Evolutionary conservation across 2,888 invertebrate genomes (phyloP).

Genomic region (Ecdyonurus torrentis): DNA sequence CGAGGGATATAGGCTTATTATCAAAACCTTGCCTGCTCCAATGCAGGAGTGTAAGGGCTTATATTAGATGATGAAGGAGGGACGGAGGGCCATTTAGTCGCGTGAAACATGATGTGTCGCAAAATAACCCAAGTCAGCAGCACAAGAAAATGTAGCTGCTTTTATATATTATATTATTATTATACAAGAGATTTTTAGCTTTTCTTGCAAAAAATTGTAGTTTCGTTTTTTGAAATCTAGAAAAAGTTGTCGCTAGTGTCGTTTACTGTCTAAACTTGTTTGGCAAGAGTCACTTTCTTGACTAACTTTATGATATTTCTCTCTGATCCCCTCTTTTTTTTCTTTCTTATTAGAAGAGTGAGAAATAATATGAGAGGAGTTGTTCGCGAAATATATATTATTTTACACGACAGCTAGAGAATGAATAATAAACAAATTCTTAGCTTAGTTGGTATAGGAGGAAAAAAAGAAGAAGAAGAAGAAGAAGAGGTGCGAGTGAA

Average conservation of each 20-base stretch:
- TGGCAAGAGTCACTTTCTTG: slow-evolving; percentile 1
- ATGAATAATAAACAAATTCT: not conserved
- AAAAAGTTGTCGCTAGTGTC: not conserved
- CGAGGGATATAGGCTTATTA: too few relatives aligned
- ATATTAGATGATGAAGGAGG: not conserved
- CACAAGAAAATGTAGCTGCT: not conserved
- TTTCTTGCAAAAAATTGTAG: not conserved
- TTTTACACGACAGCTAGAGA: not conserved
- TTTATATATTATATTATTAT: too few relatives aligned
- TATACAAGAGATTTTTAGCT: not conserved
- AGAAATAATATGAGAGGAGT: too few relatives aligned
- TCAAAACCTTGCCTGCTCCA: too few relatives aligned
- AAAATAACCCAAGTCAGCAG: not conserved
- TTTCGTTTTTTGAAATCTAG: too few relatives aligned
- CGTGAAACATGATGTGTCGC: not conserved
- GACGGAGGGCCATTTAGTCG: not conserved
- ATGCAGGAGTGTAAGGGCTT: not conserved
- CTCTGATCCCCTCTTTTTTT: too few relatives aligned
- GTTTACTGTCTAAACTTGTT: not conserved
- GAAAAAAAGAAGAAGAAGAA: too few relatives aligned
- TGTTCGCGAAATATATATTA: not conserved
- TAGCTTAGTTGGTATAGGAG: too few relatives aligned
- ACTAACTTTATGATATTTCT: slow-evolving; percentile 2
- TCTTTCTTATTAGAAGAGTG: too few relatives aligned
- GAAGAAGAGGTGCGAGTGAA: too few relatives aligned